Evolutionary conservation across 2,113 vertebrate species (phyloP), one percentile per base, ranked within the genome.

Genomic region (Phaethornis superciliosus): DNA sequence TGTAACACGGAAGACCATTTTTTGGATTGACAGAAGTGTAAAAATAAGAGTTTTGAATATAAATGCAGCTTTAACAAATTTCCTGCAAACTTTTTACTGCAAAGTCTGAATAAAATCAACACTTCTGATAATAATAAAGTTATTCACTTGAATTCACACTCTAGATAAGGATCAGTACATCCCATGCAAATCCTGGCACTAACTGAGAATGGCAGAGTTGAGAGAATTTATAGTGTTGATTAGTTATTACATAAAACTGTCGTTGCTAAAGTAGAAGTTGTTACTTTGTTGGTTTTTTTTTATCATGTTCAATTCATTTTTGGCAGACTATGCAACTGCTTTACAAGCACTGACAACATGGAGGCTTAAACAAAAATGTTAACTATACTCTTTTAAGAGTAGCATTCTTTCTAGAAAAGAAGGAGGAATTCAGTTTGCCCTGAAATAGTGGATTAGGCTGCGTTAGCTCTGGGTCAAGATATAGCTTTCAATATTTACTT

Each of bases 81-180:
- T 90, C 6, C 46, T 86, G 35, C 22, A 60, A 90, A 90, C 14
- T 64, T 76, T 12, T 65, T 87, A 42, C 40, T 69, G 58, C 16
- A 76, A 76, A 95, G 17, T 60, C 62, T 79, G 70, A 85, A 85
- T 65, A 82, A 94, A 87, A 89, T 56, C 87, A 91, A 76, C 75
- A 69, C 27, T 77, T 89, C 47, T 63, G 19, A 56, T 75, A 91
- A 81, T 71, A 87, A 94, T 40, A 32, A 80, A 85, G 2, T 60
- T 88, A 72, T 46, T 89, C 60, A 72, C 51, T 72, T 80, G 70
- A 78, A 72, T 94, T 89, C 84, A 76, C 58, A 62, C 40, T 56
- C 46, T 37, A 33, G n/a, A 21, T 68, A 64, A 85, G 14, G 18
- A 93, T 67, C 49, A 37, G 40, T n/a, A 67, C 33, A 51, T 47